Base-by-base conservation (phyloP, 2,113 vertebrate species). In the Cisticola juncidis region DNA sequence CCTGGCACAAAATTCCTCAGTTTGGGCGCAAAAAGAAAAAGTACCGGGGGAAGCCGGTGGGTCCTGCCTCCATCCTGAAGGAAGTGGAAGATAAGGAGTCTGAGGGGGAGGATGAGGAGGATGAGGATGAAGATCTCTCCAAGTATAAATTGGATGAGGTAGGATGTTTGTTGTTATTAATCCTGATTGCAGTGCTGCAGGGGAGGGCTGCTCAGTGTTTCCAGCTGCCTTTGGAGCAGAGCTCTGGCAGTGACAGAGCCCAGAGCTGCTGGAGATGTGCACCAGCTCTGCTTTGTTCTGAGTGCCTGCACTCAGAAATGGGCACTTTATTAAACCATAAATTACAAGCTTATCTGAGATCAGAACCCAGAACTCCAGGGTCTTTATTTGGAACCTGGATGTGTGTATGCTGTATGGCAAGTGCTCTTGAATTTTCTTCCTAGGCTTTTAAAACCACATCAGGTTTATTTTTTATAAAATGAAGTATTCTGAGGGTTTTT, bases 21-120 rank as follows among this genome's bases (percentile, higher is more conserved):
- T 99, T 99, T 98, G 99, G 99, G 21, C 98, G 99, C 90, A 99
- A 99, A 97, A 99, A 99, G 98, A 99, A 99, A 97, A 99, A 99
- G 92, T 99, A 98, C 44, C 98, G 99, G 61, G 99, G 99, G 26
- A 99, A 99, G 90, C 98, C 92, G 1, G 98, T 96, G 90, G 98
- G 97, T 45, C 98, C 98, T 60, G 98, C 98, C 4, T 98, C 98
- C 7, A 98, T 98, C 92, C 93, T 98, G 88, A 99, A 99, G 96
- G 99, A 99, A 94, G 97, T 97, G 33, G 99, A 99, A 96, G 99
- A 99, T 93, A 99, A 99, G 91, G 98, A 99, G 3, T 98, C 98
- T 2, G 99, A 99, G 33, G 99, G 99, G 6, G 99, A 99, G 23
- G 99, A 99, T 31, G 99, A 99, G 7, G 99, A 99, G 8, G 99